Evolutionary conservation across 2,888 invertebrate species (phyloP).

Genomic region (Stenurella melanura): DNA sequence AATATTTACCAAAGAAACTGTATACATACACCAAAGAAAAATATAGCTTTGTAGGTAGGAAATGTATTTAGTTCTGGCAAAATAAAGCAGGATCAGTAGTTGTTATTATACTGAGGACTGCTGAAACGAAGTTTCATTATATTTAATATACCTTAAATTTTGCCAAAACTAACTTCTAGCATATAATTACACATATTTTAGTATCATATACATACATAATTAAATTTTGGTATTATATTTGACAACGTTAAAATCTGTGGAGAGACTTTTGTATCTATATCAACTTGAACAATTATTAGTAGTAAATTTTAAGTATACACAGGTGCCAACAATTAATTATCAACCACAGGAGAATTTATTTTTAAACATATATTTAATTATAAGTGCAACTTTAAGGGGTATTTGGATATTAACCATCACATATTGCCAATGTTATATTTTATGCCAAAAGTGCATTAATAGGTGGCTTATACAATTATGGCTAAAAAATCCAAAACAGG

Average conservation of each 20-base stretch:
- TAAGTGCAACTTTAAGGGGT: background rate
- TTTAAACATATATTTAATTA: background rate
- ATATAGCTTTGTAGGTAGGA: slow-evolving; percentile 24
- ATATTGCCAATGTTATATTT: background rate
- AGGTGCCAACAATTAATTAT: background rate
- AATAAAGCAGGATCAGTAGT: background rate
- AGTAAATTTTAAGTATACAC: background rate
- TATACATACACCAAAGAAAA: slow-evolving; percentile 33
- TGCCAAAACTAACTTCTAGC: background rate
- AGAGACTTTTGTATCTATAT: background rate
- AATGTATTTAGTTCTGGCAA: slow-evolving; percentile 10
- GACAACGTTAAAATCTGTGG: slow-evolving; percentile 23
- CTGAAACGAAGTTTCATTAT: background rate
- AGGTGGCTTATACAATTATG: no score
- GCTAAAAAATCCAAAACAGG: no score
- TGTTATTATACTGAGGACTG: background rate
- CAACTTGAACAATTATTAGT: background rate
- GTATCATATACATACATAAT: background rate
- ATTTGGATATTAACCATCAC: background rate
- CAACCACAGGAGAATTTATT: background rate
- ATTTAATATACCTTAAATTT: background rate
- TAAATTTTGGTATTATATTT: background rate
- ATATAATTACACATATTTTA: background rate
- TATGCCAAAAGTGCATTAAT: no score
- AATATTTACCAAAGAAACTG: slow-evolving; percentile 32